Percentiles rank a stretch among this genome's conserved stretches.
Evolutionary conservation across 2,113 vertebrate genomes (phyloP).

Genomic region (Montifringilla adamsi): DNA sequence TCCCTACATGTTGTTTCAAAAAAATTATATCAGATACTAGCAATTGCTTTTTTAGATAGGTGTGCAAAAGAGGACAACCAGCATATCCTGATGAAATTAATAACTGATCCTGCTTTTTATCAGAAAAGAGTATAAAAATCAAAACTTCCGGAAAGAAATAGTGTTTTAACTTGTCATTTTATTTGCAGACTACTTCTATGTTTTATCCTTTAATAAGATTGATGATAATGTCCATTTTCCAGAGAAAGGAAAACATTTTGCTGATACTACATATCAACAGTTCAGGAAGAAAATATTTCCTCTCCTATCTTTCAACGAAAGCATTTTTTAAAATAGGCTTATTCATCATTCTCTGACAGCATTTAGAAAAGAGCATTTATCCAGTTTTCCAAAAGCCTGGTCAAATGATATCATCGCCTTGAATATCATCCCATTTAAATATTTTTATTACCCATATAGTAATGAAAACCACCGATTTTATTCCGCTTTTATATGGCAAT

Average conservation of each 20-base stretch:
- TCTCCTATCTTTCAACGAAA: slow-evolving; percentile 21
- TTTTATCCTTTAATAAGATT: slow-evolving; percentile 22
- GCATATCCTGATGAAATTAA: neutral
- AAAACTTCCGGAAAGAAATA: slow-evolving; percentile 4
- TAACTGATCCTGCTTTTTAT: neutral
- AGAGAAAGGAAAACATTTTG: slow-evolving; percentile 33
- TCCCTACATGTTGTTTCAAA: neutral
- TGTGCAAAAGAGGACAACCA: slow-evolving; percentile 1
- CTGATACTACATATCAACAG: slow-evolving; percentile 10
- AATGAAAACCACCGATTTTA: slow-evolving; percentile 1
- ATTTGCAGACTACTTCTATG: slow-evolving; percentile 13
- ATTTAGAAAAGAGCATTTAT: slow-evolving; percentile 45
- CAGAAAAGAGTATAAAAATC: slow-evolving; percentile 3
- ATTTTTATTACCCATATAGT: slow-evolving; percentile 16
- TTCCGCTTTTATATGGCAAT: neutral
- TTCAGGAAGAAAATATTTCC: slow-evolving; percentile 17
- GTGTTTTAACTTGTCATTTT: neutral
- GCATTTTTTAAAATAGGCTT: slow-evolving; percentile 29
- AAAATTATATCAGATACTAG: neutral
- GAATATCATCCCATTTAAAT: slow-evolving; percentile 31
- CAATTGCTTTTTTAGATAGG: neutral
- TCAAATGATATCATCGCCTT: neutral
- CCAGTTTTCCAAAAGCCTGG: slow-evolving; percentile 25
- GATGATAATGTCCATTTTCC: neutral
- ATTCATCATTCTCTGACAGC: slow-evolving; percentile 41